Base-by-base conservation (phyloP, 2,888 invertebrate species). In the Allolobophora icterica region DNA sequence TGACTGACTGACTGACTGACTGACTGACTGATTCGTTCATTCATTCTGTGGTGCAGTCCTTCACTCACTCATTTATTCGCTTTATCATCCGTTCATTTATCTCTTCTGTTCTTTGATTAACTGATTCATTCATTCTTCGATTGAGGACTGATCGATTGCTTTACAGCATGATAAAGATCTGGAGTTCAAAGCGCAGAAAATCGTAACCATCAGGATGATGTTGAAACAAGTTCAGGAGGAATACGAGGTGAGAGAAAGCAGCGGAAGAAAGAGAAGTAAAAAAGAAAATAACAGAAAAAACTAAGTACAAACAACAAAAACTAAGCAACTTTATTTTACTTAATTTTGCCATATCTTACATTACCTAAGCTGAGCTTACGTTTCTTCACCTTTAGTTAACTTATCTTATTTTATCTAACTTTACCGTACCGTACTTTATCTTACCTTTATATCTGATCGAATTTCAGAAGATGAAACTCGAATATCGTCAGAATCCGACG, bases 181-280 rank as follows among this genome's bases (percentile, higher is more conserved):
- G 84, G 97, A 98, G 96, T 96, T 98, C 95, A 93, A 94, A 89
- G 96, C 97, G 91, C 97, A 98, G 93, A 97, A 97, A 94, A 97
- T 97, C 91, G 97, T 97, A 95, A 98, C 98, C 33, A 97, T 98
- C 93, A 97, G 97, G 93, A 96, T 98, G 94, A 99, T 99, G 98
- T 94, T 93, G 89, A 94, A 94, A 83, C 93, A 94, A 90, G 94
- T 93, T n/a, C 92, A 93, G 42, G 93, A 94, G 35, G 94, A 94
- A 90, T 94, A 93, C 92, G 94, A 94, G 93, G 94, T 94, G 38
- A 34, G 38, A 87, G 38, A 35, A 87, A 87, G 11, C 30, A 84
- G 8, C 42, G 89, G 90, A 34, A 90, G 45, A 71, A 90, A 91
- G 24, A 35, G 71, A 71, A n/a, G n/a, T 52, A 52, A 6, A 52